Percentiles rank a stretch among this genome's conserved stretches.
phyloP scores from a whole-genome alignment of 2,888 invertebrate species.

The Halocaridina rubra region DNA sequence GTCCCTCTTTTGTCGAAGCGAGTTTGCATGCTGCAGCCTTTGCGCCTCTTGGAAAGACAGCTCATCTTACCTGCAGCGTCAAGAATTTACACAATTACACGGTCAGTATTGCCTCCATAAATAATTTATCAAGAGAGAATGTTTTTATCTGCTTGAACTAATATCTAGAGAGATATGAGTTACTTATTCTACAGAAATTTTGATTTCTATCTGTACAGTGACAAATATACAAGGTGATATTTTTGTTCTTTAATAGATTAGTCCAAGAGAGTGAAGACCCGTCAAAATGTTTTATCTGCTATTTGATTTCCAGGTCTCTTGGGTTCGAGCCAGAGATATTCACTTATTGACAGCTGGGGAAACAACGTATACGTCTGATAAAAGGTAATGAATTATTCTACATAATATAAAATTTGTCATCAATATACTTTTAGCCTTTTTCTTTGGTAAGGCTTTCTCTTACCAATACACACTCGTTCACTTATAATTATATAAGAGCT shows the following conservation, averaged over 20 bases:
- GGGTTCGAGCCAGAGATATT: not conserved
- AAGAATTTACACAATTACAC: constrained; percentile 56
- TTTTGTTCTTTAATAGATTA: no score
- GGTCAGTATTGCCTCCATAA: constrained; percentile 36
- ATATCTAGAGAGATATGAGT: no score
- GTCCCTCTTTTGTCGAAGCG: constrained; percentile 52
- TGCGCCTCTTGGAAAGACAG: constrained; percentile 46
- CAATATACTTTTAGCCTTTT: not conserved
- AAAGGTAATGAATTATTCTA: not conserved
- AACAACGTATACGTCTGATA: not conserved
- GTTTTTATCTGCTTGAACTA: no score
- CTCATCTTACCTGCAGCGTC: constrained; percentile 43
- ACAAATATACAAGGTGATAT: no score
- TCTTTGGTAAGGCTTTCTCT: no score
- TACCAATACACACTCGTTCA: no score
- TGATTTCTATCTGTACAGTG: no score
- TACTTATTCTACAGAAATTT: no score
- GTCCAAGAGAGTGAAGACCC: no score
- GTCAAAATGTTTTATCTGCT: no score
- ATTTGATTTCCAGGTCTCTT: not conserved
- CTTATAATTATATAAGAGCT: no score
- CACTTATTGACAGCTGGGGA: not conserved
- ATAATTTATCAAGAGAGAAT: no score
- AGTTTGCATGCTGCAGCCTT: constrained; percentile 17
- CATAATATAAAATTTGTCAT: not conserved